A percentile compares a stretch with the other conserved stretches of the same genome.
These are phyloP conservation scores for Coregonus suidteri DNA, from an alignment of 2,797 vertebrate species.

Conservation along the genomic window DNA sequence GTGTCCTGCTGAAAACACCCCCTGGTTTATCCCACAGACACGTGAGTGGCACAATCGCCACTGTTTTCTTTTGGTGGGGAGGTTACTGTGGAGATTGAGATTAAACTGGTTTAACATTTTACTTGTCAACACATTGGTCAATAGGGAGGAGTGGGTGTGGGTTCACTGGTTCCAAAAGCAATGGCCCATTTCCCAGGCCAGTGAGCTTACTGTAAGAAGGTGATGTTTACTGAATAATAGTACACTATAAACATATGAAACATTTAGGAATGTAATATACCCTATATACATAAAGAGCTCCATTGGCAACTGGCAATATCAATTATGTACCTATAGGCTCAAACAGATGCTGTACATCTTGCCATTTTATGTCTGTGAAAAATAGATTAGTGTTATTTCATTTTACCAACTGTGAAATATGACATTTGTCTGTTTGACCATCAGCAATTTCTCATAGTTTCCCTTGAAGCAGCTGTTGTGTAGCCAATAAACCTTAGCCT, in stretches of 20 bases:
- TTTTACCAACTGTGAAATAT: neutral
- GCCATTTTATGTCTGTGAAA: neutral
- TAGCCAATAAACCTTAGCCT: no score
- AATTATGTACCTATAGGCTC: neutral
- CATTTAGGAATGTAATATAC: no score
- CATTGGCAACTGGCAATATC: no score
- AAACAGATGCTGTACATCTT: neutral
- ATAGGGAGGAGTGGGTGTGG: neutral
- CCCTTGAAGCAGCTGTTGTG: no score
- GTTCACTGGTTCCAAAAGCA: neutral
- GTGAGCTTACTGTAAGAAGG: neutral
- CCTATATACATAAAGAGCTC: no score
- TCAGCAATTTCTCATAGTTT: neutral
- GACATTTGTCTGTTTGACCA: neutral
- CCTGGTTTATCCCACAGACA: conserved; percentile 20
- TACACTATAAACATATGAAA: neutral
- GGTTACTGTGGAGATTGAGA: conserved; percentile 20
- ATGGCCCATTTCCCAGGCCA: neutral
- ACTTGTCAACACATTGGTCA: conserved; percentile 7
- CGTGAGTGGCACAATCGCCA: conserved; percentile 20
- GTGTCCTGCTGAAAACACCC: no score
- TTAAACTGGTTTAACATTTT: conserved; percentile 13
- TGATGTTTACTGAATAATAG: neutral
- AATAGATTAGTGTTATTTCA: neutral
- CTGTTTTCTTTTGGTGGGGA: conserved; percentile 7